phyloP scores from a whole-genome alignment of 2,113 vertebrate species.

The Nycticorax nycticorax region DNA sequence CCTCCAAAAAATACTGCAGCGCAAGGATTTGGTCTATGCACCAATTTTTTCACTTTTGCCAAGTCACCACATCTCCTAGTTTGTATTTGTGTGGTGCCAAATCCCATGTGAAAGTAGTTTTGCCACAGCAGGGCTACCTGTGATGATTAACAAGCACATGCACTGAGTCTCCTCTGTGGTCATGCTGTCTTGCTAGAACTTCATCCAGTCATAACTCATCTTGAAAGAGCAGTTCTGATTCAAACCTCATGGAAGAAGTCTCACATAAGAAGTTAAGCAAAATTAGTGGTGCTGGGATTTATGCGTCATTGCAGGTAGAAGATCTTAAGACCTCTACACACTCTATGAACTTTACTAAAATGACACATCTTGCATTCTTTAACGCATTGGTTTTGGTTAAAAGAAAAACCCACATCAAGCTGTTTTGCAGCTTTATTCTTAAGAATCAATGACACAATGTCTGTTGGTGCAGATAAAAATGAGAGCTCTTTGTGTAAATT shows the following conservation, averaged over 20 bases:
- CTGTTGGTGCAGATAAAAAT: not conserved
- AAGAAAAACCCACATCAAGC: conserved; percentile 10
- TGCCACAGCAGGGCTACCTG: conserved; percentile 36
- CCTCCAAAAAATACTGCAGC: not conserved
- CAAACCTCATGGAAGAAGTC: not conserved
- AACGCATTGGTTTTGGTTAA: not conserved
- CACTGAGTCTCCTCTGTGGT: not conserved
- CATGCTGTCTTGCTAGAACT: not conserved
- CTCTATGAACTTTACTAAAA: not conserved
- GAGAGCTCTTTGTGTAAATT: not conserved
- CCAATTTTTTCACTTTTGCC: not conserved
- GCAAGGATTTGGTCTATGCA: not conserved
- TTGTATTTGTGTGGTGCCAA: not conserved
- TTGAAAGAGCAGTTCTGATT: conserved; percentile 1
- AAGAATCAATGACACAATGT: conserved; percentile 5
- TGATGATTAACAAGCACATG: not conserved
- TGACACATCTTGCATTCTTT: not conserved
- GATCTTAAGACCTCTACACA: not conserved
- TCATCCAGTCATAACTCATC: not conserved
- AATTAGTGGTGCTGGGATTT: not conserved
- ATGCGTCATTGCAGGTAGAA: conserved; percentile 23
- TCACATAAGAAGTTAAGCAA: not conserved
- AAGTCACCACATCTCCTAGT: not conserved
- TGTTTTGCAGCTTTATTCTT: conserved; percentile 18
- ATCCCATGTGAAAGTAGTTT: conserved; percentile 15